Evolutionary conservation across 2,888 invertebrate species (phyloP).

Genomic region (Ophioninae sp.): DNA sequence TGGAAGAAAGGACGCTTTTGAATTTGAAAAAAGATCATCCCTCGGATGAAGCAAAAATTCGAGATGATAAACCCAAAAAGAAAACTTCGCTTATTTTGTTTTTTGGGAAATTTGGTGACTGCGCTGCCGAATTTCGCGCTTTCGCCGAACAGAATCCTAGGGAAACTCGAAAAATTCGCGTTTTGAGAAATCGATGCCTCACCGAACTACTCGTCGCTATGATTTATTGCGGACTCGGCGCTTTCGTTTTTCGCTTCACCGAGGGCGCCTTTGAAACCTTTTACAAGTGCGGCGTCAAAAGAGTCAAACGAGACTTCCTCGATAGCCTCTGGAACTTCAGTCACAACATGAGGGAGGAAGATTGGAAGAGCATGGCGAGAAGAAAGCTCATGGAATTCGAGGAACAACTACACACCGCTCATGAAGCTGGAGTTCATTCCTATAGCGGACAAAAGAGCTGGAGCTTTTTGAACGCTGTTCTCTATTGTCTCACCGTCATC

Average conservation of each 20-base stretch:
- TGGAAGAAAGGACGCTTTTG: slow-evolving; percentile 67
- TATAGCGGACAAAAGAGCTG: slow-evolving; percentile 93
- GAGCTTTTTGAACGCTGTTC: slow-evolving; percentile 93
- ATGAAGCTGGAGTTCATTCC: slow-evolving; percentile 91
- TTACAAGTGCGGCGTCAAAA: slow-evolving; percentile 93
- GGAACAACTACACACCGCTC: slow-evolving; percentile 91
- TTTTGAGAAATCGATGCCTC: slow-evolving; percentile 86
- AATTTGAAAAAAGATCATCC: slow-evolving; percentile 65
- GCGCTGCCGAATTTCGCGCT: slow-evolving; percentile 81
- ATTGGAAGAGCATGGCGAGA: slow-evolving; percentile 94
- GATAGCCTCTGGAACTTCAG: slow-evolving; percentile 91
- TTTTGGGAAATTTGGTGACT: slow-evolving; percentile 68
- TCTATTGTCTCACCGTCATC: slow-evolving; percentile 92
- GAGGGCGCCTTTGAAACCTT: slow-evolving; percentile 93
- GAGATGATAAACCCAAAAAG: slow-evolving; percentile 59
- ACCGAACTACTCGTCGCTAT: slow-evolving; percentile 86
- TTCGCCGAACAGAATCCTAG: slow-evolving; percentile 82
- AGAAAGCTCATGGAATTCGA: slow-evolving; percentile 92
- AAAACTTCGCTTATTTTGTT: slow-evolving; percentile 71
- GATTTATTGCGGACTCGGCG: slow-evolving; percentile 90
- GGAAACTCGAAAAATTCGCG: slow-evolving; percentile 83
- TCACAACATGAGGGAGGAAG: slow-evolving; percentile 91
- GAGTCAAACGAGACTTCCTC: slow-evolving; percentile 92
- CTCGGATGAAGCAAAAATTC: slow-evolving; percentile 67
- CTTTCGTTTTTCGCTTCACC: slow-evolving; percentile 89